Evolutionary conservation across 2,888 invertebrate species (phyloP).

Genomic region (Luperina testacea): DNA sequence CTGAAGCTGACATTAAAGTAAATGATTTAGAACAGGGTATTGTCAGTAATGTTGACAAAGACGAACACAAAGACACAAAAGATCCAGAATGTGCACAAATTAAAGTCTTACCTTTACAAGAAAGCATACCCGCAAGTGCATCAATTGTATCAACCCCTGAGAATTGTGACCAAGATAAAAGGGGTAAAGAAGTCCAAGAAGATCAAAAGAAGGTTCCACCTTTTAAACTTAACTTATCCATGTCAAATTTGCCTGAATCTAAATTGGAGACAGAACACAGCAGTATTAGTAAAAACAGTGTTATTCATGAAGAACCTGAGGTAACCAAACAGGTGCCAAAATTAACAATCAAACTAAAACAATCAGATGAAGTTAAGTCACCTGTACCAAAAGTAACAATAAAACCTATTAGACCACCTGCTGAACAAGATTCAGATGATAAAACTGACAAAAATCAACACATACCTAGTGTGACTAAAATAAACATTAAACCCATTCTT

Average conservation of each 20-base stretch:
- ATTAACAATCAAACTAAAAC: slow-evolving; percentile 87
- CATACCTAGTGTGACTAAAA: slow-evolving; percentile 82
- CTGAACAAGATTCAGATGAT: slow-evolving; percentile 70
- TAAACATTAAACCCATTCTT: slow-evolving; percentile 87
- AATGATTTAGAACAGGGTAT: slow-evolving; percentile 46
- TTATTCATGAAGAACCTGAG: slow-evolving; percentile 70
- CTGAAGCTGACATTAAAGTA: slow-evolving; percentile 19
- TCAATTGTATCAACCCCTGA: slow-evolving; percentile 27
- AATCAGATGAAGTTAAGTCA: slow-evolving; percentile 81
- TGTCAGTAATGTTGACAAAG: slow-evolving; percentile 32
- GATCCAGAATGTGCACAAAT: slow-evolving; percentile 31
- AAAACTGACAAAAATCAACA: slow-evolving; percentile 69
- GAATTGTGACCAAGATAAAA: slow-evolving; percentile 40
- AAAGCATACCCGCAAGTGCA: slow-evolving; percentile 15
- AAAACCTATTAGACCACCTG: slow-evolving; percentile 84
- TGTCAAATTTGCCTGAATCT: slow-evolving; percentile 65
- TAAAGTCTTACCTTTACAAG: slow-evolving; percentile 29
- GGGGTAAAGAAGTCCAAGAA: slow-evolving; percentile 45
- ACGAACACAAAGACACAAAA: slow-evolving; percentile 28
- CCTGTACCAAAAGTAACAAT: slow-evolving; percentile 86
- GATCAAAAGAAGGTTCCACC: slow-evolving; percentile 76
- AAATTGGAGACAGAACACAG: slow-evolving; percentile 61
- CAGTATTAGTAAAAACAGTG: slow-evolving; percentile 67
- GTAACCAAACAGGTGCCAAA: slow-evolving; percentile 86
- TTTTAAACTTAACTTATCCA: slow-evolving; percentile 76